phyloP scores from a whole-genome alignment of 2,113 vertebrate species.

The Dipodomys spectabilis region DNA sequence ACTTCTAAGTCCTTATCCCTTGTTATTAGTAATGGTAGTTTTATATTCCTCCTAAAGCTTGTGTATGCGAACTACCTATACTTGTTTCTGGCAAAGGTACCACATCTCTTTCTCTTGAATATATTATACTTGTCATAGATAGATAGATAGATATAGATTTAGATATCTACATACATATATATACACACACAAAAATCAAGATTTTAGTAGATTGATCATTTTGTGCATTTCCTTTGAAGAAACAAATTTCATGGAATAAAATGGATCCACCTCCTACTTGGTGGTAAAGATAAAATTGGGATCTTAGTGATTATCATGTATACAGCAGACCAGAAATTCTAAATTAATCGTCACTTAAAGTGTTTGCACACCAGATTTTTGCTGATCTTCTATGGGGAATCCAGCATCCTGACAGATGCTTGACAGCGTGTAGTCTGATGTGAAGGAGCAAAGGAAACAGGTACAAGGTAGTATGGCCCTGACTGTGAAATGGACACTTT shows the following conservation, averaged over 20 bases:
- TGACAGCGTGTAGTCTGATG: not conserved
- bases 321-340: not conserved
- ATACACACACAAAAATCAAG: too few relatives aligned
- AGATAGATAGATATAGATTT: too few relatives aligned
- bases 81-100: rapidly evolving
- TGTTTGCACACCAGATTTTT: not conserved
- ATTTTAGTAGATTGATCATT: not conserved
- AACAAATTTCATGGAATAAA: not conserved
- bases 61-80: not conserved
- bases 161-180: too few relatives aligned
- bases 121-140: not conserved
- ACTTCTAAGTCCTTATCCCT: not conserved
- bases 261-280: not conserved
- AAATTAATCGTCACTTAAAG: not conserved
- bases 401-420: not conserved
- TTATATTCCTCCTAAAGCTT: not conserved
- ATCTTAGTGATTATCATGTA: not conserved
- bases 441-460: not conserved
- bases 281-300: too few relatives aligned
- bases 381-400: not conserved
- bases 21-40: not conserved
- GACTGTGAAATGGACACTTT: rapidly evolving
- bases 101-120: rapidly evolving
- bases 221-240: not conserved
- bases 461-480: rapidly evolving